phyloP scores from a whole-genome alignment of 2,113 vertebrate genomes.

The Prolemur simus region DNA sequence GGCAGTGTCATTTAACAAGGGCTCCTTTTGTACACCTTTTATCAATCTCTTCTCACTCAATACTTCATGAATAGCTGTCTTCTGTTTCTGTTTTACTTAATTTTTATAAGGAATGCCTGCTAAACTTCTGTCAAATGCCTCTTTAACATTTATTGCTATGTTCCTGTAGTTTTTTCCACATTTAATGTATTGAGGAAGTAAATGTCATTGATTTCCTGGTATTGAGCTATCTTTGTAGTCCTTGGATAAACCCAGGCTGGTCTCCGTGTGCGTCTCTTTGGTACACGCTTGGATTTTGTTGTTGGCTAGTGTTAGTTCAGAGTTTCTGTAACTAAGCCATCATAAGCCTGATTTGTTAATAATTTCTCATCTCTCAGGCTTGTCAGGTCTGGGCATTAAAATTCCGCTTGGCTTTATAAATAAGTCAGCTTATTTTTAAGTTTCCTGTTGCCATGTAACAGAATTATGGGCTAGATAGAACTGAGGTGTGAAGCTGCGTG shows the following conservation, averaged over 20 bases:
- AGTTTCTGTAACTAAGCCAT: not conserved
- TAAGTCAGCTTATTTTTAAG: not conserved
- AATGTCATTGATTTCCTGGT: not conserved
- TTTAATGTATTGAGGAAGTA: not conserved
- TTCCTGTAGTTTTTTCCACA: not conserved
- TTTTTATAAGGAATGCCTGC: not conserved
- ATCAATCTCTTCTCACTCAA: not conserved
- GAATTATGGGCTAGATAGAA: not conserved
- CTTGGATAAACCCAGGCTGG: not conserved
- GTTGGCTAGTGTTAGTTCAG: not conserved
- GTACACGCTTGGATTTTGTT: not conserved
- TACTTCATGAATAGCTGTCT: not conserved
- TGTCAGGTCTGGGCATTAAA: not conserved
- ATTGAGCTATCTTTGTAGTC: not conserved
- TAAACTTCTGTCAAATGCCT: not conserved
- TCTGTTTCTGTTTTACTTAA: not conserved
- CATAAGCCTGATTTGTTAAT: not conserved
- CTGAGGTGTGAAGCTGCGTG: not conserved
- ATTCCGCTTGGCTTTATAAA: not conserved
- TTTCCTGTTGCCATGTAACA: not conserved
- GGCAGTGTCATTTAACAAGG: not conserved
- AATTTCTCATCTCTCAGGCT: not conserved
- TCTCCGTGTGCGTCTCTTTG: not conserved
- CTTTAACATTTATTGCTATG: not conserved
- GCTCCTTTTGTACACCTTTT: not conserved